Percentiles rank a stretch among this genome's conserved stretches.
Conservation (phyloP, 2,113 vertebrate species). For the Ellobius talpinus region DNA sequence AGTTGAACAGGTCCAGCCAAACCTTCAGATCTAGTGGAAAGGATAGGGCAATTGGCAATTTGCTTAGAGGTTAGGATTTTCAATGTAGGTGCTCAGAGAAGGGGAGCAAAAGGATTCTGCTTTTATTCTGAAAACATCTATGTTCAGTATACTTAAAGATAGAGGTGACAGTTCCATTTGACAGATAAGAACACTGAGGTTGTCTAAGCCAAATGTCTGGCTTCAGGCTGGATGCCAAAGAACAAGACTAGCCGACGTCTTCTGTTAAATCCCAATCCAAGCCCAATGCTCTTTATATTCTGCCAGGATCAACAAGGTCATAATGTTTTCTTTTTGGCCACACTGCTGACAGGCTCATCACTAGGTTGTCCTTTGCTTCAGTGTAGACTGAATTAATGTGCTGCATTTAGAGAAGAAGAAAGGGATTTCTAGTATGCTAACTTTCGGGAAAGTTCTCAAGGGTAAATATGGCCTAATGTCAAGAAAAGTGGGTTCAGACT, state of each 20-base stretch:
- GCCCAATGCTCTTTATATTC: neutral
- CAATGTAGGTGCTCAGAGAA: neutral
- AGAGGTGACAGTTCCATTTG: neutral
- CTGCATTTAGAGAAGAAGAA: neutral
- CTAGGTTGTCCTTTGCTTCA: neutral
- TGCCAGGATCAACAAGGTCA: neutral
- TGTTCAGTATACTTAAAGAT: neutral
- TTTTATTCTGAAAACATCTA: neutral
- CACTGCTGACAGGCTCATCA: neutral
- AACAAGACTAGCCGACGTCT: neutral
- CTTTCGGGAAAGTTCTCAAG: conserved; percentile 30
- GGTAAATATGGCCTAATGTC: neutral
- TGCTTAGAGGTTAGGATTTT: neutral
- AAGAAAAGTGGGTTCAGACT: neutral
- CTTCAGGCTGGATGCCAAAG: neutral
- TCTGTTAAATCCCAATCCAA: neutral
- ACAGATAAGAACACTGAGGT: conserved; percentile 45
- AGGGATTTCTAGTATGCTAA: neutral
- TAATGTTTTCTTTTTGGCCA: neutral
- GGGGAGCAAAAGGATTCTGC: neutral
- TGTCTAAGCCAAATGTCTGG: neutral
- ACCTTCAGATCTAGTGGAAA: neutral
- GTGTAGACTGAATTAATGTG: conserved; percentile 2
- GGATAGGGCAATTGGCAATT: neutral
- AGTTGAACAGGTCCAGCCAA: neutral